phyloP scores from a whole-genome alignment of 1,140 invertebrate genomes.

The Halotydeus destructor region DNA sequence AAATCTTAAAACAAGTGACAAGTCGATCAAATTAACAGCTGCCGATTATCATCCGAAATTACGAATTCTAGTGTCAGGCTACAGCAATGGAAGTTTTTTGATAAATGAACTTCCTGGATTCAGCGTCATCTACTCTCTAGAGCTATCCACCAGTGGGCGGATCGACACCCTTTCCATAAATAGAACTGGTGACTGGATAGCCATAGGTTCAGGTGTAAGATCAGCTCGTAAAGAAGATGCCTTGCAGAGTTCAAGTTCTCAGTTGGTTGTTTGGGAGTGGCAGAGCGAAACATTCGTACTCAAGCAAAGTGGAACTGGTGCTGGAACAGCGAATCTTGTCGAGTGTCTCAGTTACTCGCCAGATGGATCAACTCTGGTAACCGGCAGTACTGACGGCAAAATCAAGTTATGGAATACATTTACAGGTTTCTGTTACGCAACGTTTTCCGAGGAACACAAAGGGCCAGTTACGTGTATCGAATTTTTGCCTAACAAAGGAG shows the following conservation, averaged over 20 bases:
- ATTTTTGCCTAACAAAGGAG: slow-evolving; percentile 52
- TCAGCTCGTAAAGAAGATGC: slow-evolving; percentile 31
- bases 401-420: slow-evolving; percentile 84
- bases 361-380: slow-evolving; percentile 70
- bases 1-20: slow-evolving; percentile 30
- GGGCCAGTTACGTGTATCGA: slow-evolving; percentile 51
- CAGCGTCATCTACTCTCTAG: slow-evolving; percentile 67
- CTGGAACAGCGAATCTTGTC: slow-evolving; percentile 41
- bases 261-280: slow-evolving; percentile 95
- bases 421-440: slow-evolving; percentile 81
- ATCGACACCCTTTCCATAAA: slow-evolving; percentile 43
- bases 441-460: slow-evolving; percentile 64
- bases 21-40: slow-evolving; percentile 40
- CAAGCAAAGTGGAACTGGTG: slow-evolving; percentile 82
- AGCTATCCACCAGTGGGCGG: slow-evolving; percentile 3
- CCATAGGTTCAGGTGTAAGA: slow-evolving; percentile 41
- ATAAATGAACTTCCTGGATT: slow-evolving; percentile 81
- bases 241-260: slow-evolving; percentile 21
- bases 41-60: slow-evolving; percentile 53
- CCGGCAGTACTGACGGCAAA: slow-evolving; percentile 85
- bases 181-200: slow-evolving; percentile 78
- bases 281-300: slow-evolving; percentile 94
- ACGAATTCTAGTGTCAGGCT: slow-evolving; percentile 58
- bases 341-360: slow-evolving; percentile 66
- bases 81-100: slow-evolving; percentile 58